Base-by-base conservation (phyloP, 2,888 invertebrate species). In the Pyralis farinalis region DNA sequence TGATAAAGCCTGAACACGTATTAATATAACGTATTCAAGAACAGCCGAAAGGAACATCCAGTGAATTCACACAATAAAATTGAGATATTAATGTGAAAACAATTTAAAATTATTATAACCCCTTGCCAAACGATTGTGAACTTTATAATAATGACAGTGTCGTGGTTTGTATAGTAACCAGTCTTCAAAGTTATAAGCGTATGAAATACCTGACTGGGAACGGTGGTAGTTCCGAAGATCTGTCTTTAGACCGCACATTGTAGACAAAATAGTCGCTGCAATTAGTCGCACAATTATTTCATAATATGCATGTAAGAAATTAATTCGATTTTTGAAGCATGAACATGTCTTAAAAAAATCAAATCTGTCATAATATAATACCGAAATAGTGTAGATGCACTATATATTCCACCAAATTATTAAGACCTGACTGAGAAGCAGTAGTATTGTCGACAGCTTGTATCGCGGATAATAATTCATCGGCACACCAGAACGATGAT, bases 171-270 rank as follows among this genome's bases (percentile, higher is more conserved):
- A 30, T 46, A 45, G 36, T 49, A 51, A 46, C 57, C 63, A 63
- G 63, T 64, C 58, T 60, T 58, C 37, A 43, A 38, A 48, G 36
- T 35, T 49, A 48, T 54, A 55, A 53, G 50, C 54, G 57, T 64
- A 61, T 46, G 42, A 36, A n/a, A 49, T 50, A 53, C 44, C 44
- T 50, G 49, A 55, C 50, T 51, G 50, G 44, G 42, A 42, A 16
- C 16, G 16, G 2, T 16, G 16, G 44, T 47, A 43, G 43, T 44
- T 43, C 43, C 43, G 44, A 42, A 32, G 16, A 33, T 25, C 25
- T 25, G 25, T 25, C 3, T 25, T 4, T 2, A 16, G 25, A 25
- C 25, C 34, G 12, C 12, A 35, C 12, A 25, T 31, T 35, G 34
- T 35, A 35, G 34, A 35, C 34, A 35, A 7, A 35, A 35, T 11